phyloP scores from a whole-genome alignment of 30 jellyfish, hydroid and myxozoan genomes.

The Catostylus mosaicus region DNA sequence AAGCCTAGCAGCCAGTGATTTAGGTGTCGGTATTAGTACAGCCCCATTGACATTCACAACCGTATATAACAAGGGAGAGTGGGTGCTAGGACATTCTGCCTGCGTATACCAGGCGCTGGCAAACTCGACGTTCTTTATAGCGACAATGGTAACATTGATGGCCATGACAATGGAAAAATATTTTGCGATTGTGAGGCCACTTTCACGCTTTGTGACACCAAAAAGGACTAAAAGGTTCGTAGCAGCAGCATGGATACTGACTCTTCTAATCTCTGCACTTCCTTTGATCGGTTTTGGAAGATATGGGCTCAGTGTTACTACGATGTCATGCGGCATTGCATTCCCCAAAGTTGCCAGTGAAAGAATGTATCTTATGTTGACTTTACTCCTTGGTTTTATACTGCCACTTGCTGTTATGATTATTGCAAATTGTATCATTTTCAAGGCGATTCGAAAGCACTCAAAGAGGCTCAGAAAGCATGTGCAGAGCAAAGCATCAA shows the following conservation, averaged over 20 bases:
- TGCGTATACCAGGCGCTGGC: slow-evolving; percentile 63
- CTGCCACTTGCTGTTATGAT: slow-evolving; percentile 62
- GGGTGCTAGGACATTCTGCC: slow-evolving; percentile 58
- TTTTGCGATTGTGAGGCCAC: slow-evolving; percentile 68
- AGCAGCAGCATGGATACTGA: slow-evolving; percentile 34
- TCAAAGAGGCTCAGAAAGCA: slow-evolving; percentile 32
- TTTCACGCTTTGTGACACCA: slow-evolving; percentile 54
- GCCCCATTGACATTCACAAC: slow-evolving; percentile 63
- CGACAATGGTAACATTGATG: slow-evolving; percentile 54
- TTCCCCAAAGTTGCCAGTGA: slow-evolving; percentile 56
- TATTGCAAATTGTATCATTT: slow-evolving; percentile 40
- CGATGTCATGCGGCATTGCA: slow-evolving; percentile 72
- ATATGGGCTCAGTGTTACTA: slow-evolving; percentile 38
- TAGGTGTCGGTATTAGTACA: slow-evolving; percentile 39
- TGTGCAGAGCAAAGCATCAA: slow-evolving; percentile 24
- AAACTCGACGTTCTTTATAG: slow-evolving; percentile 38
- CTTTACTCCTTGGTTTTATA: slow-evolving; percentile 25
- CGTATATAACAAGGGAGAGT: slow-evolving; percentile 31
- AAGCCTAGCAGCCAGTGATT: slow-evolving; percentile 53
- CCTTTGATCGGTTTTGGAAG: slow-evolving; percentile 73
- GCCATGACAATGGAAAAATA: slow-evolving; percentile 74
- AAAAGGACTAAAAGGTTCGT: slow-evolving; percentile 26
- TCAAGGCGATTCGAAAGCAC: slow-evolving; percentile 38
- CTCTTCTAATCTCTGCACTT: slow-evolving; percentile 24
- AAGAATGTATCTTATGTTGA: slow-evolving; percentile 11